Base-by-base conservation (phyloP, 2,113 vertebrate genomes). In the Cyphomyrus plagiostoma region DNA sequence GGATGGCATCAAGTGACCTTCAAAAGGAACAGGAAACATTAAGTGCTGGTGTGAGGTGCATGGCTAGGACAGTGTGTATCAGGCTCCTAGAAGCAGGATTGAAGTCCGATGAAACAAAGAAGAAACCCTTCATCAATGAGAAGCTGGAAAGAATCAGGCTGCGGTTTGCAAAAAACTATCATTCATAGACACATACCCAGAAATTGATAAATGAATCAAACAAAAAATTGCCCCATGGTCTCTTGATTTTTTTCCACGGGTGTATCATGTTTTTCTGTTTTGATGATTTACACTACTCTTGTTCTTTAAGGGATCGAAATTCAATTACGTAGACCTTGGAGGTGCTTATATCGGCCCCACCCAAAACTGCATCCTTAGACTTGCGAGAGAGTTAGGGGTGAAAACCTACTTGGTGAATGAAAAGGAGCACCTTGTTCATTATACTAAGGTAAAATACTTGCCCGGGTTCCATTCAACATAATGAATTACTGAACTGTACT, bases 311-410 rank as follows among this genome's bases (percentile, higher is more conserved):
- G 90, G 90, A 56, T 58, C 90, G 2, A 46, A 90, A 49, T 90
- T 90, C 82, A 30, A 92, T 52, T 97, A 97, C 0, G 97, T 97
- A 0, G 97, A 97, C 92, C 95, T 97, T 91, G 97, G 96, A 3
- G 97, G 96, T 89, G 83, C 97, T 0, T 97, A 97, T 46, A 93
- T 97, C 48, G 97, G 97, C 91, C 96, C 97, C 0, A 97, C 97
- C 2, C 97, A 97, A 89, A 97, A 97, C 91, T 91, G 95, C n/a
- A 95, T 97, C 90, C 93, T 97, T 19, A 94, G 96, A 0, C 91
- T 97, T 46, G 94, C 96, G 13, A 96, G 96, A 56, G 96, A 97
- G 82, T 91, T 97, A 89, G 96, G 96, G 35, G 77, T 97, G 91
- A 91, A 96, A 90, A 97, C 93, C 3, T 97, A 97, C 9, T 95